These are phyloP conservation scores for Malachius bipustulatus DNA, from an alignment of 2,888 invertebrate species.

Conservation along the genomic window DNA sequence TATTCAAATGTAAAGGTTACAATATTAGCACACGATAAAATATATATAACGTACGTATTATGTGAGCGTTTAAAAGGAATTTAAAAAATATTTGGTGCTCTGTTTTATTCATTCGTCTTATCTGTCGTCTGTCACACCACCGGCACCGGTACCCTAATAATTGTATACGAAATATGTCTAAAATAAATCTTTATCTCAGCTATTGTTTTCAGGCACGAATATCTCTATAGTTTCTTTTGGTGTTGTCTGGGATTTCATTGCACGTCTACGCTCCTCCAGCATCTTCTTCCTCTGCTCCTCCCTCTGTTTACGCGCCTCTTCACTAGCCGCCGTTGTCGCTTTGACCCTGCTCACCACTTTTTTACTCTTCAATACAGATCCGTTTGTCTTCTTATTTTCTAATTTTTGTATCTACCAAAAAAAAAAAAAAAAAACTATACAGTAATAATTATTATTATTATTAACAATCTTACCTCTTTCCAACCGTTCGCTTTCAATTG, in stretches of 20 bases:
- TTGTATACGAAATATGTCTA: background rate
- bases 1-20: no score
- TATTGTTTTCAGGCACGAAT: constrained; percentile 36
- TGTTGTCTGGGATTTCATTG: constrained; percentile 35
- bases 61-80: background rate
- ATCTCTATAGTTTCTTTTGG: constrained; percentile 34
- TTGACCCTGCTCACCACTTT: constrained; percentile 20
- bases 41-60: background rate
- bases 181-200: constrained; percentile 26
- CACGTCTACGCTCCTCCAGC: constrained; percentile 61
- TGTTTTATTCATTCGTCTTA: no score
- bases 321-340: constrained; percentile 37
- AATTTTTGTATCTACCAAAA: constrained; percentile 3
- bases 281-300: constrained; percentile 69
- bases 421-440: constrained; percentile 4
- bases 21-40: background rate
- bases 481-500: constrained; percentile 52
- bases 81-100: constrained; percentile 1
- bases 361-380: constrained; percentile 16
- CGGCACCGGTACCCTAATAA: background rate
- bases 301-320: constrained; percentile 41
- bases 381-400: constrained; percentile 12
- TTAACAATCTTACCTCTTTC: constrained; percentile 41
- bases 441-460: no score
- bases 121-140: background rate